phyloP scores from a whole-genome alignment of 2,113 vertebrate species.

The Cinclus mexicanus region DNA sequence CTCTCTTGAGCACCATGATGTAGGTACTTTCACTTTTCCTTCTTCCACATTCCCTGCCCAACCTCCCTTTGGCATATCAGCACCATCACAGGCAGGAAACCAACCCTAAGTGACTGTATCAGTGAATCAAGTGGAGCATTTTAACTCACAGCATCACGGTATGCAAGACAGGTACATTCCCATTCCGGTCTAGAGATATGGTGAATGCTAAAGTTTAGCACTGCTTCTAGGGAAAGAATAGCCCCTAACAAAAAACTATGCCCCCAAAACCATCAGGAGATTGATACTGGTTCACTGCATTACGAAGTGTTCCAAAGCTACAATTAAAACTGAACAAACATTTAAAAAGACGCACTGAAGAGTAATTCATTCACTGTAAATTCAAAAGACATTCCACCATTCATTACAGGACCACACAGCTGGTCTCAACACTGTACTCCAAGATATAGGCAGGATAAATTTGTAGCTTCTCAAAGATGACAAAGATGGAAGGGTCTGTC shows the following conservation, averaged over 20 bases:
- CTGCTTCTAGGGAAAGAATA: neutral
- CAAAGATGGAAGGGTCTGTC: constrained; percentile 78
- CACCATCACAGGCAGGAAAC: neutral
- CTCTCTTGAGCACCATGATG: neutral
- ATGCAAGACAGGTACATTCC: neutral
- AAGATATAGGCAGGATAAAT: constrained; percentile 89
- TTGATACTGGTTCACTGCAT: neutral
- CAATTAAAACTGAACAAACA: neutral
- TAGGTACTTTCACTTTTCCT: neutral
- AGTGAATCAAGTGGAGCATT: neutral
- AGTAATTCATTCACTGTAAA: neutral
- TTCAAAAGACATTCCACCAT: neutral
- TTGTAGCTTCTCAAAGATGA: constrained; percentile 89
- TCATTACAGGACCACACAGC: neutral
- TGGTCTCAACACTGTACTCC: neutral
- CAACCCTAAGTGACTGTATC: neutral
- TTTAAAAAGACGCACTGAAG: neutral
- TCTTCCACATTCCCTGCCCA: neutral
- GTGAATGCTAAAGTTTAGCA: neutral
- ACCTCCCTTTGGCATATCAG: neutral
- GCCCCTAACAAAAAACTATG: neutral
- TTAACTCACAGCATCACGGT: neutral
- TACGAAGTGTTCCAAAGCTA: neutral
- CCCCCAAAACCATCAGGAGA: neutral
- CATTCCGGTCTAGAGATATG: neutral